Evolutionary conservation across 2,113 vertebrate species (phyloP).

Genomic region (Semnornis frantzii): DNA sequence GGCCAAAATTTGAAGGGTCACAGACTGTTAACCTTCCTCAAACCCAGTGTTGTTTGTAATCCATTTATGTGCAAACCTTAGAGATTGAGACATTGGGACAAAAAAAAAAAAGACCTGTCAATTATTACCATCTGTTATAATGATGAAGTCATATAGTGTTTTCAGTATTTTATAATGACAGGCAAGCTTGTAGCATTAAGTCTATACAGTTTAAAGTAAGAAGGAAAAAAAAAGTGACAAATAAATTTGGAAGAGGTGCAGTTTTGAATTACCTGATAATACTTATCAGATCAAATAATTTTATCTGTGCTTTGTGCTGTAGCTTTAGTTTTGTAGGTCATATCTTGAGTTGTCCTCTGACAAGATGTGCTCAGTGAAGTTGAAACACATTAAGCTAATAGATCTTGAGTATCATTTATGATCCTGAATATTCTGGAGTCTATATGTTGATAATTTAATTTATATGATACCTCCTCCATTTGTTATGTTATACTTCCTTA

Average conservation of each 20-base stretch:
- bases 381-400: neutral
- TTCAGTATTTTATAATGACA: neutral
- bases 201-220: neutral
- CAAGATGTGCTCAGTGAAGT: neutral
- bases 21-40: neutral
- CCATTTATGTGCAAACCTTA: neutral
- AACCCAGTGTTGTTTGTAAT: neutral
- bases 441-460: neutral
- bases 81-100: neutral
- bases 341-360: neutral
- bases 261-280: neutral
- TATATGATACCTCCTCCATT: neutral
- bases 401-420: neutral
- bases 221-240: neutral
- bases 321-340: neutral
- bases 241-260: neutral
- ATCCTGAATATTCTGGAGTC: neutral
- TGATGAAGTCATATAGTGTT: neutral
- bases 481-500: slow-evolving; percentile 31
- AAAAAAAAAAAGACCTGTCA: neutral
- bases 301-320: neutral
- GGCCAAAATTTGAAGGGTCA: neutral
- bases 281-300: neutral
- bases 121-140: neutral
- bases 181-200: neutral